Base-by-base conservation (phyloP, 2,888 invertebrate species). In the Heliconius ethilla region DNA sequence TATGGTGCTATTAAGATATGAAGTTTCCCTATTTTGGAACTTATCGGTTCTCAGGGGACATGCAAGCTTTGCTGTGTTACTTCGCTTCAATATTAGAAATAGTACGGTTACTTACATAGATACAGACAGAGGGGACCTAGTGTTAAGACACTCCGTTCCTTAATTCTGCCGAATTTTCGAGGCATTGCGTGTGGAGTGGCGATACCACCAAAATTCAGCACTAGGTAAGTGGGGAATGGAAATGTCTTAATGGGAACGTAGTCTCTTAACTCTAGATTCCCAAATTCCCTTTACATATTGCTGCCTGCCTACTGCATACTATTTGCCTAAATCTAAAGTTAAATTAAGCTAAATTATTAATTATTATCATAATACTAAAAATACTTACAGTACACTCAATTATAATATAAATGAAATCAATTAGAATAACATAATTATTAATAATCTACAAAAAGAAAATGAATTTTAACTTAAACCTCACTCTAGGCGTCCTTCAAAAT, bases 1-100 rank as follows among this genome's bases (percentile, higher is more conserved):
- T 73, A 59, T 73, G 22, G 74, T 25, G 74, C 74, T 70, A 76
- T 70, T 76, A 73, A 63, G 66, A 73, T 72, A 75, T 72, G 62
- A 75, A 62, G 15, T 74, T 74, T 65, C 6, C 40, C 40, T 74
- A 74, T 74, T 74, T 74, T 45, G 27, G 27, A 74, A 63, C 63
- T 74, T 74, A 62, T 63, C 45, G 1, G 25, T 27, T 65, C 45
- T 22, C 40, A 62, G 27, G 27, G 22, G 33, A 55, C 10, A 62
- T 45, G 27, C 40, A 74, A 63, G 63, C 40, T 18, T 37, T 22
- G 37, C 22, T 63, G 37, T 62, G 33, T 63, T 37, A 25, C 18
- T 45, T 63, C 2, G 3, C 22, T 18, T 7, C 10, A 9, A 25
- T 74, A 59, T n/a, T 25, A 11, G 37, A 59, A 59, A 51, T 51